Evolutionary conservation across 2,113 vertebrate genomes (phyloP), one percentile per base, ranked within the genome.

Genomic region (Colistium nudipinnis): DNA sequence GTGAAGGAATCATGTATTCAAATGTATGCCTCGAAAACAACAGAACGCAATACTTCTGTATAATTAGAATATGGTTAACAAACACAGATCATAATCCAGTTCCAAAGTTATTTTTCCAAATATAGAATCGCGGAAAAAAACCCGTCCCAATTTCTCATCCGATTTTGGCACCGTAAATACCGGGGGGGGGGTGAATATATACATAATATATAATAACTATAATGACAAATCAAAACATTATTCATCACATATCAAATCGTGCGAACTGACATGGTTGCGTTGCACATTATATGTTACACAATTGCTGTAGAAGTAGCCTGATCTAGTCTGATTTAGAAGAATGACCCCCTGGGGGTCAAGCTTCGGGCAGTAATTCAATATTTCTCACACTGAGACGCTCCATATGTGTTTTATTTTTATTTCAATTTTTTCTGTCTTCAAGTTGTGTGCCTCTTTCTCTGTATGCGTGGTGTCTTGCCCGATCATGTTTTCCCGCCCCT

Each of bases 401-500:
- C 12, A 7, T 52, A 35, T 62, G 71, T 28, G 4, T 51, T 55
- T 54, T 22, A 48, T 16, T 17, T 16, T 31, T 59, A n/a, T n/a
- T n/a, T n/a, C n/a, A n/a, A n/a, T n/a, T n/a, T n/a, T 69, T 52
- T 76, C 4, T n/a, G 53, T 69, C 49, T 61, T 53, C 51, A 25
- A 47, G 36, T 36, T 41, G 77, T 80, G 78, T 65, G 64, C 77
- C 73, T 66, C 67, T 63, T 1, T n/a, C n/a, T n/a, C n/a, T n/a
- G n/a, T n/a, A n/a, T n/a, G n/a, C n/a, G n/a, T n/a, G n/a, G n/a
- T n/a, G n/a, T n/a, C n/a, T n/a, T n/a, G n/a, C n/a, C n/a, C n/a
- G n/a, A n/a, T n/a, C n/a, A n/a, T n/a, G n/a, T n/a, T n/a, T n/a
- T n/a, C n/a, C n/a, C n/a, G n/a, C n/a, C n/a, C n/a, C n/a, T n/a